Conservation (phyloP, 1,140 invertebrate species). For the Drosophila ananassae region DNA sequence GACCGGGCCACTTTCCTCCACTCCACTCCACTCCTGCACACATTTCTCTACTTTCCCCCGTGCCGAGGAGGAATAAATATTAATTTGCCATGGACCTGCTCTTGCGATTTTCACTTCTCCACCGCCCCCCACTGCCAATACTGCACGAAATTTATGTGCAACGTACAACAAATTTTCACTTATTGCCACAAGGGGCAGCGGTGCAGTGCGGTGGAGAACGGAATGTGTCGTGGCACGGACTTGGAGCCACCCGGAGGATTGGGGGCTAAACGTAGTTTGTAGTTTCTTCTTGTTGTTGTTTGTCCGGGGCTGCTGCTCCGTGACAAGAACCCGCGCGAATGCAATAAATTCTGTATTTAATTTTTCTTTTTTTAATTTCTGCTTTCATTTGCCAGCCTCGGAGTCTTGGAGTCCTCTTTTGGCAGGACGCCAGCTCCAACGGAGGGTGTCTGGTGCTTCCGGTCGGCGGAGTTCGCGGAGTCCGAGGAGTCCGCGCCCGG, state of each 20-base stretch:
- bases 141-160: constrained; percentile 74
- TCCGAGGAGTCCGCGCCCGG: constrained; percentile 3
- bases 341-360: constrained; percentile 80
- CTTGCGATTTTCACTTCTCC: constrained; percentile 1
- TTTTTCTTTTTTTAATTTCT: constrained; percentile 80
- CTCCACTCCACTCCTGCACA: neutral
- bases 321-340: constrained; percentile 74
- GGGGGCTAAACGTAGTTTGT: constrained; percentile 46
- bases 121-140: constrained; percentile 33
- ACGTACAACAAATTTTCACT: constrained; percentile 77
- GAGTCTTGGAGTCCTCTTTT: constrained; percentile 27
- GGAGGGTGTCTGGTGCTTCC: constrained; percentile 57
- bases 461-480: constrained; percentile 11
- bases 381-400: constrained; percentile 63
- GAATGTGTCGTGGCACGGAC: constrained; percentile 58
- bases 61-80: constrained; percentile 60
- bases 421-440: constrained; percentile 47
- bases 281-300: constrained; percentile 50
- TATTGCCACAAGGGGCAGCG: constrained; percentile 45
- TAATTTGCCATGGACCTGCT: constrained; percentile 58
- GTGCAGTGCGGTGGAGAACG: neutral
- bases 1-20: neutral
- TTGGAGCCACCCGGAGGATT: neutral
- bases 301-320: constrained; percentile 64
- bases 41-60: neutral